These are phyloP conservation scores for Corella eumyota DNA, from an alignment of 23 tunicate genomes.

Conservation along the genomic window DNA sequence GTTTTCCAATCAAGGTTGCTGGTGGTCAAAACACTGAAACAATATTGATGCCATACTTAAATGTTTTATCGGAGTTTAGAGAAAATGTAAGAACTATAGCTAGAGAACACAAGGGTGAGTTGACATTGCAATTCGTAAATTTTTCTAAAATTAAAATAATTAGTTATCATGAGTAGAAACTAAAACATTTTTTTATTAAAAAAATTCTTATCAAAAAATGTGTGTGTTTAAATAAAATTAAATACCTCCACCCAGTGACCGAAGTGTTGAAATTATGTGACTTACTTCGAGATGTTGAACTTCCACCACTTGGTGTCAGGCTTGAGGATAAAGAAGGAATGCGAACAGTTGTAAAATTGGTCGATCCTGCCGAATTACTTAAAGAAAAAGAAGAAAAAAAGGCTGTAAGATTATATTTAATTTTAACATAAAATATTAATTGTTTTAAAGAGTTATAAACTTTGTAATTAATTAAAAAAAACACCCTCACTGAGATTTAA, in stretches of 20 bases:
- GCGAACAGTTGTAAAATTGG: slow-evolving; percentile 75
- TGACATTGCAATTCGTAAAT: background rate
- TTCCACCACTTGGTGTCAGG: slow-evolving; percentile 89
- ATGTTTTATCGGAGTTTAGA: slow-evolving; percentile 51
- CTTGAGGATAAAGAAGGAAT: slow-evolving; percentile 88
- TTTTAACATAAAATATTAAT: slow-evolving; percentile 41
- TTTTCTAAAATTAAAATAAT: too few species aligned
- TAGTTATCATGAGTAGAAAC: too few species aligned
- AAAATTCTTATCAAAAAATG: too few species aligned
- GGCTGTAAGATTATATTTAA: slow-evolving; percentile 24
- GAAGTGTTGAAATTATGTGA: slow-evolving; percentile 70
- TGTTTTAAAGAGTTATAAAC: too few species aligned
- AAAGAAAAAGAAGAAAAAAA: slow-evolving; percentile 76
- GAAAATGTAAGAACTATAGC: slow-evolving; percentile 64
- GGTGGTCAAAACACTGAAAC: slow-evolving; percentile 27
- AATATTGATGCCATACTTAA: slow-evolving; percentile 56
- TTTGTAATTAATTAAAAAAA: too few species aligned
- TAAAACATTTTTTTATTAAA: too few species aligned
- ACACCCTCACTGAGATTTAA: too few species aligned
- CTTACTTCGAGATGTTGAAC: slow-evolving; percentile 64
- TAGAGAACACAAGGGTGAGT: slow-evolving; percentile 46
- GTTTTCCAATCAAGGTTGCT: slow-evolving; percentile 43
- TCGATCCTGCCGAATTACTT: slow-evolving; percentile 52
- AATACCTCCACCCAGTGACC: background rate
- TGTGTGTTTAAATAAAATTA: too few species aligned